Base-by-base conservation (phyloP, 35 echinoderm and acorn worm species). In the Nesometra sesokonis region DNA sequence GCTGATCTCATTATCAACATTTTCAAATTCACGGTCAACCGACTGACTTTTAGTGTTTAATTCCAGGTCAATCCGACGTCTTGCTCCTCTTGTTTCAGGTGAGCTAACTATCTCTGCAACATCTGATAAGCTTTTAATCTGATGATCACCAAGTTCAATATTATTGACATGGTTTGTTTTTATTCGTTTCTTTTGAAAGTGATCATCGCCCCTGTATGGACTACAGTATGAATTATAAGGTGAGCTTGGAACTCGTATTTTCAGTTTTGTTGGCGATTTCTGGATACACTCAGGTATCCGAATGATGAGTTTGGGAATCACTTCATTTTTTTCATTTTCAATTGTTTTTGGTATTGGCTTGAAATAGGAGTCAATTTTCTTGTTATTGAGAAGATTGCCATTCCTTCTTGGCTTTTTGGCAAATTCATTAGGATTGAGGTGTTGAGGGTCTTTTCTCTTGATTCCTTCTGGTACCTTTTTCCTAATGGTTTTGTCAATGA, bases 21-120 rank as follows among this genome's bases (percentile, higher is more conserved):
- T 87, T 78, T 93, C 92, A 87, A 90, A 93, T 52, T 93, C 88
- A 5, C 88, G 37, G 76, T 93, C 92, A 33, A 85, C 82, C 5
- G 83, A 86, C 30, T 85, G 86, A 81, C 92, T 93, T 76, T 90
- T 88, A 0, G 80, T 32, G 36, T 93, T 88, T 4, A 93, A 36
- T 76, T 93, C 92, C 32, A 86, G 80, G 32, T 93, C 88, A 13
- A 93, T 89, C 37, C 85, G 78, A 57, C 89, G 77, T 13, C 85
- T 78, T 1, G 80, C 84, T 39, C 92, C 90, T 52, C 92, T 52
- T 3, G 92, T 93, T 32, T 93, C 88, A 30, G 88, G 88, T 37
- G 85, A 67, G 52, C 52, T 67, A 27, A 67, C 52, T 17, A 67
- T 27, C 2, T 5, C 7, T 67, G 52, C 21, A 17, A 27, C 52